Percentiles rank a stretch among this genome's conserved stretches.
Conservation (phyloP, 2,888 invertebrate species). For the Polydrusus pterygomalis region DNA sequence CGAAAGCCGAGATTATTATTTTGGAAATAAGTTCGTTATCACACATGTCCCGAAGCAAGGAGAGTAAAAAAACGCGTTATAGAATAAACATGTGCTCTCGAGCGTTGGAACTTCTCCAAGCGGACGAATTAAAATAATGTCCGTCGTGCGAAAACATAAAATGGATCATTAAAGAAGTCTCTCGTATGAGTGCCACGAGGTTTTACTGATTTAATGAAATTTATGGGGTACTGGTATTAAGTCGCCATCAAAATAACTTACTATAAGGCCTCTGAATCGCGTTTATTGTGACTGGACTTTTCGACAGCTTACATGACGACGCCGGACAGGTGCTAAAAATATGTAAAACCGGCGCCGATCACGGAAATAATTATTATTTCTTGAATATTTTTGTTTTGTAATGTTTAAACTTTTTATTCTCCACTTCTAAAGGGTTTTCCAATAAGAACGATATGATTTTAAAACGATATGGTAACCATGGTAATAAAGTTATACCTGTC, state of each 20-base stretch:
- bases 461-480: no score
- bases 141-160: conserved; percentile 73
- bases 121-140: conserved; percentile 72
- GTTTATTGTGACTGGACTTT: conserved; percentile 60
- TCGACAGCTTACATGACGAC: conserved; percentile 61
- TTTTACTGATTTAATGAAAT: conserved; percentile 71
- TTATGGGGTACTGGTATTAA: conserved; percentile 66
- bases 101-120: conserved; percentile 68
- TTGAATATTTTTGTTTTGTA: not conserved
- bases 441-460: no score
- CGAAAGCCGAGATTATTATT: conserved; percentile 58
- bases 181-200: conserved; percentile 69
- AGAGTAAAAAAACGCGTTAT: conserved; percentile 57
- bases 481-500: no score
- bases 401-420: not conserved
- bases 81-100: conserved; percentile 68
- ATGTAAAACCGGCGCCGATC: conserved; percentile 57
- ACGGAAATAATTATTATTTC: conserved; percentile 12
- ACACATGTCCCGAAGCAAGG: conserved; percentile 61
- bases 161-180: conserved; percentile 72
- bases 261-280: conserved; percentile 55
- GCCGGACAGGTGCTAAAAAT: conserved; percentile 64
- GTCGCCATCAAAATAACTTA: conserved; percentile 61
- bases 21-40: conserved; percentile 67
- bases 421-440: no score